A percentile compares a stretch with the other conserved stretches of the same genome.
Evolutionary conservation across 1,140 invertebrate species (phyloP).

Genomic region (Bilobella aurantiaca): DNA sequence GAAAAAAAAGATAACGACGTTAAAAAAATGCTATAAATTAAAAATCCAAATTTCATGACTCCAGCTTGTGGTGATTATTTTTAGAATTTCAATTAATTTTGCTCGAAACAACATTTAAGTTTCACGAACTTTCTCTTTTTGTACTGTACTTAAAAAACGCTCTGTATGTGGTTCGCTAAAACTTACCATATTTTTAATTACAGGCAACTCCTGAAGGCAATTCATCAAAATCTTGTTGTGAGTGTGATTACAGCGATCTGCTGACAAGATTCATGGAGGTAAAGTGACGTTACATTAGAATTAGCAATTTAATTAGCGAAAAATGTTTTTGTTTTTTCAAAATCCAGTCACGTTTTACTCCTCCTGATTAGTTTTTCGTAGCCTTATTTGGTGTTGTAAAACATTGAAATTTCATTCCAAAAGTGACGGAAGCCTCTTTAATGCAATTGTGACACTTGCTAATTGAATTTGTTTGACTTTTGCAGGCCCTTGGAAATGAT

Average conservation of each 20-base stretch:
- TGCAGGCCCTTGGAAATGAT: constrained; percentile 8
- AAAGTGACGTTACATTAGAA: not conserved
- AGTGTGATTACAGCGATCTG: not conserved
- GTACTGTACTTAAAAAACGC: too few relatives aligned
- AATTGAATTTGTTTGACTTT: not conserved
- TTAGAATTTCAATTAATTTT: too few relatives aligned
- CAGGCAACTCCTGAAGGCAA: not conserved
- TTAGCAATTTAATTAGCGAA: not conserved
- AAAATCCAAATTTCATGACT: too few relatives aligned
- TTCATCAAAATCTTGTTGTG: not conserved
- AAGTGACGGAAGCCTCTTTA: not conserved
- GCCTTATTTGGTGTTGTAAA: not conserved
- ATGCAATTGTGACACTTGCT: not conserved
- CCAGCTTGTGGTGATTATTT: too few relatives aligned
- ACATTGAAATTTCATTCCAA: not conserved
- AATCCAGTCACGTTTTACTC: too few relatives aligned
- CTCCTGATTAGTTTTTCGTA: not conserved
- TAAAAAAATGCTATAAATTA: not conserved
- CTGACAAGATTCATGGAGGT: constrained; percentile 3
- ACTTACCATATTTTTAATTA: too few relatives aligned
- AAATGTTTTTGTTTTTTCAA: not conserved
- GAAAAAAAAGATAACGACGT: not conserved
- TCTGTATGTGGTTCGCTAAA: too few relatives aligned
- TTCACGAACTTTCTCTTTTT: not conserved
- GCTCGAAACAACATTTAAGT: too few relatives aligned